Evolutionary conservation across 1,140 invertebrate genomes (phyloP).

Genomic region (Gonioctena quinquepunctata): DNA sequence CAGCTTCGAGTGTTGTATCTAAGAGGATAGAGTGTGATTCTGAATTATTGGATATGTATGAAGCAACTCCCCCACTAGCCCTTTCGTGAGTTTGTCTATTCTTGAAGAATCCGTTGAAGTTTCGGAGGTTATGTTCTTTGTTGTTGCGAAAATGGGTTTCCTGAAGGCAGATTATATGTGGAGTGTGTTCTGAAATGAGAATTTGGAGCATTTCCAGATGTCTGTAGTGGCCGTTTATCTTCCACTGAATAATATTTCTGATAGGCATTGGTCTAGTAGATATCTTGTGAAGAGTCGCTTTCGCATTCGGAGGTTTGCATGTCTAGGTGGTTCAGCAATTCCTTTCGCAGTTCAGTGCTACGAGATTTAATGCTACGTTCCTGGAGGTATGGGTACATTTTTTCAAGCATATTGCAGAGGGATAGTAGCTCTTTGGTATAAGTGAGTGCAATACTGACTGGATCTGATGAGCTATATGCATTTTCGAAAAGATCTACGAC

Average conservation of each 20-base stretch:
- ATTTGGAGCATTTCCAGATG: background rate
- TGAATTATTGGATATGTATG: background rate
- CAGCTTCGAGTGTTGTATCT: background rate
- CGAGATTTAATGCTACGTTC: no score
- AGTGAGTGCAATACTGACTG: no score
- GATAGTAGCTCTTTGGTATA: no score
- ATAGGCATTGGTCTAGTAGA: no score
- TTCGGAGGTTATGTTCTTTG: background rate
- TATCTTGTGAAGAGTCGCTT: no score
- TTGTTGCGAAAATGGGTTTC: background rate
- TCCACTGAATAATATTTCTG: background rate
- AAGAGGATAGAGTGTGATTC: background rate
- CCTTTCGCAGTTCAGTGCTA: no score
- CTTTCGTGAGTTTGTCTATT: background rate
- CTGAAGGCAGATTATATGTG: background rate
- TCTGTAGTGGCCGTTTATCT: background rate
- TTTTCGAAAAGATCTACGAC: no score
- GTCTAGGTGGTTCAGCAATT: no score
- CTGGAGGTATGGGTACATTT: no score
- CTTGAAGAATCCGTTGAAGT: background rate
- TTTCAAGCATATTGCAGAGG: no score
- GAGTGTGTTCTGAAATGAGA: background rate
- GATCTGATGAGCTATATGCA: no score
- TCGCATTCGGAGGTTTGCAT: no score
- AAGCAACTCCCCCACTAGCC: background rate